These are phyloP conservation scores for Neotragus pygmaeus DNA, from an alignment of 2,113 vertebrate genomes.

Conservation along the genomic window DNA sequence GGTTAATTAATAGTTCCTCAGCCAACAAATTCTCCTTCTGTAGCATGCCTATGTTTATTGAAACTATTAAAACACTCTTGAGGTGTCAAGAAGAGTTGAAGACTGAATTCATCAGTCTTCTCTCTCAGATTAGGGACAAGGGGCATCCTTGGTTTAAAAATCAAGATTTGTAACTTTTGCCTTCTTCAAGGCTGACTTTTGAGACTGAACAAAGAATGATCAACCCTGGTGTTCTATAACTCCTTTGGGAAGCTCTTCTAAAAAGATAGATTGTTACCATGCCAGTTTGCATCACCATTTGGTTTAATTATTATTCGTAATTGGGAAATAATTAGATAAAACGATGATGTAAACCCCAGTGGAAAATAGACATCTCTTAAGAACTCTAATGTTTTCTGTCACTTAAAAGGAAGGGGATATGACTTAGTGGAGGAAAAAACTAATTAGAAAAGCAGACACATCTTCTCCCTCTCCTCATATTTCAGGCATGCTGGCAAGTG, in stretches of 20 bases:
- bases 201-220: constrained; percentile 32
- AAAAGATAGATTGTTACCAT: constrained; percentile 68
- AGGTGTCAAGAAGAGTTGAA: neutral
- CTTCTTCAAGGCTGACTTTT: neutral
- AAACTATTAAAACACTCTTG: neutral
- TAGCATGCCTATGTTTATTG: neutral
- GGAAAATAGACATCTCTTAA: constrained; percentile 73
- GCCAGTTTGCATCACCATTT: constrained; percentile 71
- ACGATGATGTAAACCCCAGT: constrained; percentile 64
- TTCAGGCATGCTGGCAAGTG: constrained; percentile 78
- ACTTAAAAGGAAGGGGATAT: constrained; percentile 73
- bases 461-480: constrained; percentile 76
- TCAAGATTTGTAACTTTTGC: neutral
- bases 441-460: constrained; percentile 80
- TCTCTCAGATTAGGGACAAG: neutral
- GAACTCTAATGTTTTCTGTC: constrained; percentile 69
- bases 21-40: neutral
- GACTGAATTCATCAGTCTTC: neutral
- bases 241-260: constrained; percentile 52
- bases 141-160: neutral
- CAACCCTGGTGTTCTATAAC: neutral
- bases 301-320: constrained; percentile 72
- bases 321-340: constrained; percentile 79
- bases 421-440: constrained; percentile 73
- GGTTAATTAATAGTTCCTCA: neutral